phyloP scores from a whole-genome alignment of 64 coral and sea anemone species.

The Pocillopora damicornis region DNA sequence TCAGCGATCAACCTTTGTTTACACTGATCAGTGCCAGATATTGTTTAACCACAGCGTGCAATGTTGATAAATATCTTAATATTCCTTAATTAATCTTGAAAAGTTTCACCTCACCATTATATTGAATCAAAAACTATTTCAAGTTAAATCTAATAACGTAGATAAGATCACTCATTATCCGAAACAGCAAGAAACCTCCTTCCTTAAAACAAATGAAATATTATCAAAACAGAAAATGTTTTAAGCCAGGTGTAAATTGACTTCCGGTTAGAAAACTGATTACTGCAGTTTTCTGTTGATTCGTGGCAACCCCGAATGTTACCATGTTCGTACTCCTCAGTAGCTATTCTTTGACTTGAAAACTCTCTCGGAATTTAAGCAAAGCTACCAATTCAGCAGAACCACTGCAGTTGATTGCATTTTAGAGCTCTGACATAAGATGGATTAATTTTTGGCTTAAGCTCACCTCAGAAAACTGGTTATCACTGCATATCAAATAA shows the following conservation, averaged over 20 bases:
- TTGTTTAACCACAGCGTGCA: not conserved
- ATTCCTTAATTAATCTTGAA: not conserved
- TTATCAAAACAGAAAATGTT: not conserved
- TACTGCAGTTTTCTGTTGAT: not conserved
- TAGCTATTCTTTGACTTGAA: too few relatives aligned
- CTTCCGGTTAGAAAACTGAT: not conserved
- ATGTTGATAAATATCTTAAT: constrained; percentile 7
- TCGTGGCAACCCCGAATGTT: not conserved
- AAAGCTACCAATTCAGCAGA: too few relatives aligned
- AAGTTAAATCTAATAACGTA: not conserved
- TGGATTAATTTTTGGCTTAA: too few relatives aligned
- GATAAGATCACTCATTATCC: not conserved
- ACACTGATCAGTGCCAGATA: not conserved
- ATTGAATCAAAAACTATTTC: not conserved
- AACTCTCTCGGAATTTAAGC: too few relatives aligned
- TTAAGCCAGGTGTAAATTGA: not conserved
- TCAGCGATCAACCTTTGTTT: not conserved
- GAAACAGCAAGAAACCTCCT: not conserved
- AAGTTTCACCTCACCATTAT: not conserved
- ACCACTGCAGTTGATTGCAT: too few relatives aligned
- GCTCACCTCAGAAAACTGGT: too few relatives aligned
- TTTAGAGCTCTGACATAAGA: too few relatives aligned
- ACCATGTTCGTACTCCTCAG: too few relatives aligned
- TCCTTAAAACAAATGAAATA: not conserved
- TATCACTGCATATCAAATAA: too few relatives aligned